Base-by-base conservation (phyloP, 2,113 vertebrate genomes). In the Heterocephalus glaber region DNA sequence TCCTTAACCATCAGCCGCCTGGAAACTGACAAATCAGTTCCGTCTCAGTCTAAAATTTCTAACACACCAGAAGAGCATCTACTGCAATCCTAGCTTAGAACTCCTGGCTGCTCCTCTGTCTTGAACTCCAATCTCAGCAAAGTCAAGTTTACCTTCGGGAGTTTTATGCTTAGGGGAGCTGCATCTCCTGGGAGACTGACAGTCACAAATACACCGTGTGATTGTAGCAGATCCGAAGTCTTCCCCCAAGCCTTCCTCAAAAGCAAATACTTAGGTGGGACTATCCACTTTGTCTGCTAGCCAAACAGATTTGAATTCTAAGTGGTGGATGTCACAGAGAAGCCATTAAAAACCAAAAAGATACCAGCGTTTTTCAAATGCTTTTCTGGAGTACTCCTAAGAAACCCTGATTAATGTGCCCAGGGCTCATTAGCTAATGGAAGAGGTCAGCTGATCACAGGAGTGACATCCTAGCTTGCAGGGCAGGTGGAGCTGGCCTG, bases 231-330 rank as follows among this genome's bases (percentile, higher is more conserved):
- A 83, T 12, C 11, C 68, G 44, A 52, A 49, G 81, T 0, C 0
- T 1, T 49, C 47, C 66, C 17, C 74, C 63, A 33, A 33, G 28
- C 24, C 66, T 58, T 47, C 52, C 5, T 35, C 11, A 5, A 56
- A 24, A 80, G 30, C 60, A 20, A 3, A n/a, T 4, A 1, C 44
- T 0, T 0, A 52, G 0, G 87, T 12, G 0, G 13, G 58, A 5
- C 76, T 66, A 44, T 38, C 8, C 16, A 0, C 10, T 22, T 22
- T 33, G 47, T 30, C 54, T 13, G 30, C 0, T 2, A 49, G 17
- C 14, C 35, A 30, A 11, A 30, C 30, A n/a, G 38, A 22, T 35
- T 47, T 87, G 54, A 89, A 54, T 60, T 65, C 56, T 56, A 54
- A 68, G 54, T 49, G 63, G 49, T 2, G 4, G 76, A 11, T 33